phyloP scores from a whole-genome alignment of 2,113 vertebrate genomes.

The Pelodiscus sinensis region DNA sequence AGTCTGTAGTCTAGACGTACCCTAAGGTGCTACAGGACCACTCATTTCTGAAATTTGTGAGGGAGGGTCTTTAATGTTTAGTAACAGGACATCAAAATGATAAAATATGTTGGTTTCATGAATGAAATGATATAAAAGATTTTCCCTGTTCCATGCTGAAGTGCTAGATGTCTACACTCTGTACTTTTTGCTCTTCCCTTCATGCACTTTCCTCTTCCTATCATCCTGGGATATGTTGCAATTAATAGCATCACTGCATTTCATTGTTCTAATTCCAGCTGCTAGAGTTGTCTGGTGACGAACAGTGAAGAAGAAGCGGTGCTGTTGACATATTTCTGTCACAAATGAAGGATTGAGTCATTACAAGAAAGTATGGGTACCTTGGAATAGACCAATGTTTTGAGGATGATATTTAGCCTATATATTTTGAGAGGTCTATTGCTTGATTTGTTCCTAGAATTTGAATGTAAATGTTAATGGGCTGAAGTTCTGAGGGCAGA shows the following conservation, averaged over 20 bases:
- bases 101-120: not conserved
- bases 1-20: too few relatives aligned
- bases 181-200: not conserved
- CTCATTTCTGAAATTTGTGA: not conserved
- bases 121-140: not conserved
- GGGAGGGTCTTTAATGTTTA: not conserved
- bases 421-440: not conserved
- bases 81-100: not conserved
- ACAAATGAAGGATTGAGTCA: not conserved
- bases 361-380: not conserved
- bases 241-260: not conserved
- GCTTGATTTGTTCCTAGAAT: too few relatives aligned
- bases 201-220: not conserved
- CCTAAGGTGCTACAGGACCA: too few relatives aligned
- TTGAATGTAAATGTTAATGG: not conserved
- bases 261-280: not conserved
- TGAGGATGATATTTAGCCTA: fast-evolving
- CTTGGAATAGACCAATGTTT: not conserved
- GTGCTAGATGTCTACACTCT: fast-evolving
- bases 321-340: not conserved
- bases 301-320: not conserved
- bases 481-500: not conserved
- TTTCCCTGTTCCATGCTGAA: fast-evolving
- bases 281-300: not conserved
- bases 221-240: not conserved